phyloP scores from a whole-genome alignment of 1,140 invertebrate species.

The Diorhabda elongata region DNA sequence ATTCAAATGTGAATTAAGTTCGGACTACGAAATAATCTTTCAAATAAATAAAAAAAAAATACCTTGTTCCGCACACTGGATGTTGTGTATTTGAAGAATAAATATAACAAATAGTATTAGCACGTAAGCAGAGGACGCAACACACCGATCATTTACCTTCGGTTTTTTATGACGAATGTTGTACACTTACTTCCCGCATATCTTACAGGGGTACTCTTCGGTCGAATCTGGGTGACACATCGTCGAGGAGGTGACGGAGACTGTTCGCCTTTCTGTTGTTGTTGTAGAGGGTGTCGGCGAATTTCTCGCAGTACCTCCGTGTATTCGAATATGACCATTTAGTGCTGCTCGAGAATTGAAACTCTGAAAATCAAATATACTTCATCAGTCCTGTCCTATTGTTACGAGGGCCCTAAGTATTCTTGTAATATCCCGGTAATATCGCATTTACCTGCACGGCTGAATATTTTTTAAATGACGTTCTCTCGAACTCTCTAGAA shows the following conservation, averaged over 20 bases:
- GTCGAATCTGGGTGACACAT: slow-evolving; percentile 41
- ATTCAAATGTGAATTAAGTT: no score
- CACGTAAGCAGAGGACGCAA: slow-evolving; percentile 45
- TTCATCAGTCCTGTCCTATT: neutral
- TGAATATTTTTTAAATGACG: no score
- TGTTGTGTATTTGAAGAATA: slow-evolving; percentile 37
- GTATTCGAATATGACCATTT: slow-evolving; percentile 70
- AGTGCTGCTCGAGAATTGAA: slow-evolving; percentile 76
- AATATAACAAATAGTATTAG: slow-evolving; percentile 38
- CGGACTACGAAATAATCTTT: neutral
- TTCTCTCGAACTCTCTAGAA: no score
- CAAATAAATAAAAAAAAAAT: slow-evolving; percentile 30
- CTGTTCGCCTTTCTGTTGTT: slow-evolving; percentile 41
- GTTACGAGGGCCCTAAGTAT: no score
- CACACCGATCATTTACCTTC: slow-evolving; percentile 47
- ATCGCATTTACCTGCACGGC: no score
- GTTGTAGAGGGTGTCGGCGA: slow-evolving; percentile 53
- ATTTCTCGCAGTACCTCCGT: slow-evolving; percentile 51
- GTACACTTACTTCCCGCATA: slow-evolving; percentile 95
- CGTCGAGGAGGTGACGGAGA: slow-evolving; percentile 8
- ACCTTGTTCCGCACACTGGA: slow-evolving; percentile 45
- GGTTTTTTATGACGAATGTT: slow-evolving; percentile 44
- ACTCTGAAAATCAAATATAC: slow-evolving; percentile 55
- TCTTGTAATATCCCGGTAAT: no score
- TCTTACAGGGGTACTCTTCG: slow-evolving; percentile 84